Conservation (phyloP, 2,888 invertebrate species). For the Campaea margaritaria region DNA sequence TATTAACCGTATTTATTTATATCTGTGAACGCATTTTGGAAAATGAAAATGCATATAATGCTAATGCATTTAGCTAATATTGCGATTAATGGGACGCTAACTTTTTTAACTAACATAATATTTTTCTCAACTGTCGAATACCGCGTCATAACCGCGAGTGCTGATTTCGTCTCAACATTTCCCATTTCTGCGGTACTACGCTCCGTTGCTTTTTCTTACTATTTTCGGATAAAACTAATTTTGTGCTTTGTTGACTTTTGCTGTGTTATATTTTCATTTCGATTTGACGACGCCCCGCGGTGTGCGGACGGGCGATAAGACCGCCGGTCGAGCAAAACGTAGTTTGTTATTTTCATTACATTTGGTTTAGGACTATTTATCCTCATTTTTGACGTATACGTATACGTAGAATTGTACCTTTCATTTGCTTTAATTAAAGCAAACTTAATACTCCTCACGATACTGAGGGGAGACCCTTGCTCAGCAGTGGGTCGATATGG, state of each 20-base stretch:
- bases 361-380: slow-evolving; percentile 13
- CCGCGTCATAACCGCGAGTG: slow-evolving; percentile 31
- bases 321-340: slow-evolving; percentile 47
- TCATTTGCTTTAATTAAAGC: too few species aligned
- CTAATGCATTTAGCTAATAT: too few species aligned
- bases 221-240: slow-evolving; percentile 80
- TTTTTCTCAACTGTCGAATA: slow-evolving; percentile 18
- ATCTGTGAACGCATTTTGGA: too few species aligned
- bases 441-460: too few species aligned
- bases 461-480: too few species aligned
- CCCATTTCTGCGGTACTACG: slow-evolving; percentile 61
- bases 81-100: too few species aligned
- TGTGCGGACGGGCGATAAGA: slow-evolving; percentile 56
- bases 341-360: slow-evolving; percentile 38
- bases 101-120: too few species aligned
- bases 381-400: not conserved
- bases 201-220: slow-evolving; percentile 66
- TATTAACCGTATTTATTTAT: too few species aligned
- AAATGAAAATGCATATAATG: too few species aligned
- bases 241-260: slow-evolving; percentile 79
- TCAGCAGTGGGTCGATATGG: too few species aligned
- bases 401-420: not conserved
- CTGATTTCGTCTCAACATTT: slow-evolving; percentile 46
- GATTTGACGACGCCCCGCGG: slow-evolving; percentile 53
- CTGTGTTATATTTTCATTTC: slow-evolving; percentile 76